These are phyloP conservation scores for Erebia epiphron DNA, from an alignment of 2,888 invertebrate species.

Conservation along the genomic window DNA sequence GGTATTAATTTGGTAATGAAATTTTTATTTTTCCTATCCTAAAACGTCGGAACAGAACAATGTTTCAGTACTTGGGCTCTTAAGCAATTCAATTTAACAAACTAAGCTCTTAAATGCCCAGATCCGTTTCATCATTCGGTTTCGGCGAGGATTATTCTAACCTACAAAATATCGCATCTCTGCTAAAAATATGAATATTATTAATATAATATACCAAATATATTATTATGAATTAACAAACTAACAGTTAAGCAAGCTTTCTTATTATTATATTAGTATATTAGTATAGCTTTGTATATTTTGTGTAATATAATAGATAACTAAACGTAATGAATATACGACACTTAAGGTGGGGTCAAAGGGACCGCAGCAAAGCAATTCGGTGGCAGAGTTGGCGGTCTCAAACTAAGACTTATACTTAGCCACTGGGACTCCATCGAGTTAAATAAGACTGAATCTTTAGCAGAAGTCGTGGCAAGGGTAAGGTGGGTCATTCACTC, in stretches of 20 bases:
- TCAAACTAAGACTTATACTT: conserved; percentile 43
- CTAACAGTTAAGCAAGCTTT: neutral
- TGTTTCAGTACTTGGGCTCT: no score
- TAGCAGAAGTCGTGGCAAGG: conserved; percentile 34
- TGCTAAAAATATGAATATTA: neutral
- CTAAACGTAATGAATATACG: conserved; percentile 30
- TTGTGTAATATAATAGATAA: conserved; percentile 31
- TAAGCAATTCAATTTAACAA: neutral
- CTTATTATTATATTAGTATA: neutral
- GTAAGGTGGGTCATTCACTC: conserved; percentile 40
- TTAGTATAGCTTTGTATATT: conserved; percentile 24
- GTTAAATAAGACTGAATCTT: conserved; percentile 34
- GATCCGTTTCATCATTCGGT: neutral
- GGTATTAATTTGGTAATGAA: no score
- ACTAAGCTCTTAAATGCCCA: neutral
- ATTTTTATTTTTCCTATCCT: no score
- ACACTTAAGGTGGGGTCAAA: conserved; percentile 45
- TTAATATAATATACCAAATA: neutral
- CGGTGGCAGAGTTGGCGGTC: conserved; percentile 45
- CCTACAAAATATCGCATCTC: no score
- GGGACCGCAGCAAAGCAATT: conserved; percentile 43
- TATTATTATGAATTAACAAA: neutral
- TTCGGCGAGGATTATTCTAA: neutral
- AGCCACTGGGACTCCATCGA: conserved; percentile 33
- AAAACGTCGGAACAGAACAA: no score